phyloP scores from a whole-genome alignment of 2,888 invertebrate genomes.

The Rhamnusium bicolor region DNA sequence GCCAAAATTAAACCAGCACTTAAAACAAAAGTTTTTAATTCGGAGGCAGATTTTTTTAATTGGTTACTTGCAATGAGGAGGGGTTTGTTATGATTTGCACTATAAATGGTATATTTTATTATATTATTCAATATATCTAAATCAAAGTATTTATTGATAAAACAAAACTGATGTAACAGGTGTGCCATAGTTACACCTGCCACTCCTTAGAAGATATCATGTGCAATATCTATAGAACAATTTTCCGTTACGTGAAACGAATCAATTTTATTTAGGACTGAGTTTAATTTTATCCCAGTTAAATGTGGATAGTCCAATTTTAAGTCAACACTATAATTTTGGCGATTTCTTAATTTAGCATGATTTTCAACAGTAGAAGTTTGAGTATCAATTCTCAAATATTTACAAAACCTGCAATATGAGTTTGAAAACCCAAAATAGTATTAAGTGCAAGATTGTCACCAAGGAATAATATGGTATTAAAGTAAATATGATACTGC shows the following conservation, averaged over 20 bases:
- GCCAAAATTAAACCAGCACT: conserved; percentile 47
- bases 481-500: conserved; percentile 30
- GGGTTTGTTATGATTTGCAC: conserved; percentile 43
- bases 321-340: conserved; percentile 42
- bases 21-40: conserved; percentile 45
- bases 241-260: conserved; percentile 52
- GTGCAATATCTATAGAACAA: conserved; percentile 48
- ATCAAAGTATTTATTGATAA: conserved; percentile 39
- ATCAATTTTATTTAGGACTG: conserved; percentile 42
- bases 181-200: conserved; percentile 38
- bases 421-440: conserved; percentile 39
- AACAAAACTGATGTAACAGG: conserved; percentile 44
- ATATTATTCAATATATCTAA: conserved; percentile 38
- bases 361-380: conserved; percentile 16
- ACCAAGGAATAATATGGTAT: conserved; percentile 25
- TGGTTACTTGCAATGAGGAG: conserved; percentile 38
- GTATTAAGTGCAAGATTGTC: conserved; percentile 40
- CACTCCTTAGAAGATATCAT: conserved; percentile 54
- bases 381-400: conserved; percentile 11
- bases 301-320: conserved; percentile 33
- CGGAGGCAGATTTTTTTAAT: conserved; percentile 45
- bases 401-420: conserved; percentile 36
- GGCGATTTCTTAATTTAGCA: background rate
- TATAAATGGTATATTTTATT: conserved; percentile 37
- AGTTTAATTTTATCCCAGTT: conserved; percentile 46